phyloP scores from a whole-genome alignment of 2,113 vertebrate genomes.

The Emydocephalus ijimae region DNA sequence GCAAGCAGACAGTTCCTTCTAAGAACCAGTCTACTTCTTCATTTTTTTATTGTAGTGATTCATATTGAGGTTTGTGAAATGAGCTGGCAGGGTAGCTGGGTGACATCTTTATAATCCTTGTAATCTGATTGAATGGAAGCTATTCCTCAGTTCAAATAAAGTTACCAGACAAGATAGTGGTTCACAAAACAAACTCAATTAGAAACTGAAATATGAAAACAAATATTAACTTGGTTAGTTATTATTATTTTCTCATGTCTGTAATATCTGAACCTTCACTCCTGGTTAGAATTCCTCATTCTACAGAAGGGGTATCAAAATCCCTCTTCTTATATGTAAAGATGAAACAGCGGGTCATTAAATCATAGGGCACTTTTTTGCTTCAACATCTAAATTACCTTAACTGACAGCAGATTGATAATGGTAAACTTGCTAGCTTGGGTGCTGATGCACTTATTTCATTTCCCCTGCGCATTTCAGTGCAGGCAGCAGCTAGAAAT shows the following conservation, averaged over 20 bases:
- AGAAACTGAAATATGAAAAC: conserved; percentile 34
- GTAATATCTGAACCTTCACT: conserved; percentile 8
- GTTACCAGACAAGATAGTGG: conserved; percentile 17
- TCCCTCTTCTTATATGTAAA: conserved; percentile 20
- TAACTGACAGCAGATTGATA: conserved; percentile 48
- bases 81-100: background rate
- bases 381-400: conserved; percentile 42
- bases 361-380: conserved; percentile 36
- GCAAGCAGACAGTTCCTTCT: background rate
- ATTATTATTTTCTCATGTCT: conserved; percentile 14
- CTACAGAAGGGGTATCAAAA: conserved; percentile 39
- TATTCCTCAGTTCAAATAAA: conserved; percentile 29
- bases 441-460: conserved; percentile 49
- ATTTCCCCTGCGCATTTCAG: conserved; percentile 7
- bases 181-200: conserved; percentile 32
- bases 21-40: conserved; percentile 5
- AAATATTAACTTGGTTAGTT: conserved; percentile 25
- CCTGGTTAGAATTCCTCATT: conserved; percentile 13
- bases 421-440: conserved; percentile 27
- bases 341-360: conserved; percentile 31
- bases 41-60: conserved; percentile 25
- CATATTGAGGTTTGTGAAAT: background rate
- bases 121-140: background rate
- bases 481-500: background rate
- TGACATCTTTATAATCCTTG: conserved; percentile 3